Evolutionary conservation across 2,888 invertebrate genomes (phyloP).

Genomic region (Megalurothrips usitatus): DNA sequence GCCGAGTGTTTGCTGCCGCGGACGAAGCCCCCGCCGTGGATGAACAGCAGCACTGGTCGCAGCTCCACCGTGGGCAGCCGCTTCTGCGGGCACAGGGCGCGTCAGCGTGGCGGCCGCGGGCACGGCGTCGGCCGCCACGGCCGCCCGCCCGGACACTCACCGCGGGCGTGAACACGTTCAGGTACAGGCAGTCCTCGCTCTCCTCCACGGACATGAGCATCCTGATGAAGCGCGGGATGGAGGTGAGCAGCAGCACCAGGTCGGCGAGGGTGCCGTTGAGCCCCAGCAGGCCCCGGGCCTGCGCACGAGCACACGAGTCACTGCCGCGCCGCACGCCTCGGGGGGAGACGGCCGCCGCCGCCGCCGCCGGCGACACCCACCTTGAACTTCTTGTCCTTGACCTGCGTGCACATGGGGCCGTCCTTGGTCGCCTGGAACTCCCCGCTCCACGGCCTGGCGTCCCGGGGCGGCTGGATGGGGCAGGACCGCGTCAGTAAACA

Average conservation of each 20-base stretch:
- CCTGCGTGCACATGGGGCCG: constrained; percentile 13
- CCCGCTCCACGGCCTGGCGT: background rate
- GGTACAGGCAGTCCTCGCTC: constrained; percentile 47
- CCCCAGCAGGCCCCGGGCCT: background rate
- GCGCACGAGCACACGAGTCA: background rate
- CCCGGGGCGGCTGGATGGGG: background rate
- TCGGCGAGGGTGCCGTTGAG: background rate
- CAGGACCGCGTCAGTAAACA: no score
- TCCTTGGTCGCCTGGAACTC: constrained; percentile 1
- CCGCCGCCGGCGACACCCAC: background rate
- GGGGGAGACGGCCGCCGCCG: background rate
- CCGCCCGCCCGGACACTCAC: constrained; percentile 48
- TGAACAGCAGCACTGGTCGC: constrained; percentile 62
- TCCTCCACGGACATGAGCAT: constrained; percentile 40
- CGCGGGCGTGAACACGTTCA: constrained; percentile 45
- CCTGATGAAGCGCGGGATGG: background rate
- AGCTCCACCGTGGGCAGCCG: background rate
- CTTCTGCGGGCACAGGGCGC: background rate
- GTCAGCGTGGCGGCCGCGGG: no score
- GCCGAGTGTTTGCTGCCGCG: constrained; percentile 55
- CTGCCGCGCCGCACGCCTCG: background rate
- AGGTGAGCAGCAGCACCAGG: background rate
- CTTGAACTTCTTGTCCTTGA: constrained; percentile 12
- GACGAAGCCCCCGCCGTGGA: constrained; percentile 61
- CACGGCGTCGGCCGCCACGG: no score